phyloP scores from a whole-genome alignment of 92 coral and sea anemone species.

The Siderastrea siderea region DNA sequence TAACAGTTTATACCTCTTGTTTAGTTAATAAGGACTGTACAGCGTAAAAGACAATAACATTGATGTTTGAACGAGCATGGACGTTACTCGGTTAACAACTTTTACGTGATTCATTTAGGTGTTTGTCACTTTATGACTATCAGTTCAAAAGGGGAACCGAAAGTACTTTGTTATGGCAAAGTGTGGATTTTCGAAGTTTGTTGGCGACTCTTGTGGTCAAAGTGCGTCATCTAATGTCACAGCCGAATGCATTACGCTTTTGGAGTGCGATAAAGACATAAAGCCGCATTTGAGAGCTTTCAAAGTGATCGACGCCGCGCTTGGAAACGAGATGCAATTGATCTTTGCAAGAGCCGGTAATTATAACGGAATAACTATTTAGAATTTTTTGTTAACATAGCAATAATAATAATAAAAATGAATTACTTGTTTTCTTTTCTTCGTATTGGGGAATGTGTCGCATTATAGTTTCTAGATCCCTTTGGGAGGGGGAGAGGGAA shows the following conservation, averaged over 20 bases:
- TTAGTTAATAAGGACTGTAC: no score
- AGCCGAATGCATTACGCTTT: background rate
- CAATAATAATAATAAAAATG: background rate
- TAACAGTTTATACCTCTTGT: no score
- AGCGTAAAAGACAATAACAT: no score
- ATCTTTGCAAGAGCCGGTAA: constrained; percentile 7
- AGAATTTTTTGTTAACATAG: background rate
- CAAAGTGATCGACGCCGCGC: no score
- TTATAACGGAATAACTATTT: background rate
- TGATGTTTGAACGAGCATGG: no score
- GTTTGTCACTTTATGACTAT: no score
- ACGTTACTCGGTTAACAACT: no score
- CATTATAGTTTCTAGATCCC: no score
- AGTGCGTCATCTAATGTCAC: background rate
- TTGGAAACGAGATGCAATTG: background rate
- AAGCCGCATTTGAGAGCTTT: background rate
- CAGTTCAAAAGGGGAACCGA: no score
- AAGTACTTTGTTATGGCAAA: background rate
- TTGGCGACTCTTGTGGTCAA: background rate
- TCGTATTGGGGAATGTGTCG: background rate
- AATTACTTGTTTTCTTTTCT: background rate
- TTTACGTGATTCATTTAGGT: no score
- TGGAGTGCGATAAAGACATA: background rate
- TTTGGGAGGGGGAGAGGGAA: no score
- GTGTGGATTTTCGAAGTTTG: background rate